Evolutionary conservation across 2,797 vertebrate species (phyloP), one percentile per base, ranked within the genome.

Genomic region (Miichthys miiuy): DNA sequence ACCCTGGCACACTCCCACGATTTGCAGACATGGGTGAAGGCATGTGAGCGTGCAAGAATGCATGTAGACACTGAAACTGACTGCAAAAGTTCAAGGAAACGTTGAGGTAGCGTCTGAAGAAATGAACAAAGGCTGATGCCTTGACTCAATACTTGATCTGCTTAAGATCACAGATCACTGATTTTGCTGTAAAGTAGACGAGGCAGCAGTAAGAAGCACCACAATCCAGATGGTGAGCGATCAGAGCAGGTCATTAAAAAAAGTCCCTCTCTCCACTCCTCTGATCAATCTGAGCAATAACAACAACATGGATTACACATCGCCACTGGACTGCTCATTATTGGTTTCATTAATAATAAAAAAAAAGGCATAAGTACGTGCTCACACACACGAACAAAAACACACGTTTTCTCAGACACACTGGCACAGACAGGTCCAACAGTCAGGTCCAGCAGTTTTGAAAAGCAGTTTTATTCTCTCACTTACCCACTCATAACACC

Each of bases 251-350:
- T 77, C 76, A 79, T 82, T 86, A 75, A 77, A 86, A 65, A 7
- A 65, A 7, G 54, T 34, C 46, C 75, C 71, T 73, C 72, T 44
- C 70, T 71, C 20, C 47, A 55, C 83, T 74, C 66, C 80, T 84
- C 85, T 87, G 92, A 92, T 93, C 92, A 92, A 91, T 91, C 82
- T 68, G 86, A 84, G 82, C 89, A 85, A 92, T 90, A 86, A 92
- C 90, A 93, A 87, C 87, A 81, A 76, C 87, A 92, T 86, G 75
- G 91, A 93, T 91, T 88, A 84, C 81, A 87, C 81, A 82, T 91
- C 88, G 80, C 67, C 65, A 72, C 72, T 77, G 66, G 79, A 83
- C 83, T 84, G 83, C 82, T 90, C 86, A 81, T 87, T 90, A 92
- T 82, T 86, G 89, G 78, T 85, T 87, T 83, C 47, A 66, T 84